A percentile compares a stretch with the other conserved stretches of the same genome.
These are phyloP conservation scores for Siphlonurus alternatus DNA, from an alignment of 2,888 invertebrate genomes.

Conservation along the genomic window DNA sequence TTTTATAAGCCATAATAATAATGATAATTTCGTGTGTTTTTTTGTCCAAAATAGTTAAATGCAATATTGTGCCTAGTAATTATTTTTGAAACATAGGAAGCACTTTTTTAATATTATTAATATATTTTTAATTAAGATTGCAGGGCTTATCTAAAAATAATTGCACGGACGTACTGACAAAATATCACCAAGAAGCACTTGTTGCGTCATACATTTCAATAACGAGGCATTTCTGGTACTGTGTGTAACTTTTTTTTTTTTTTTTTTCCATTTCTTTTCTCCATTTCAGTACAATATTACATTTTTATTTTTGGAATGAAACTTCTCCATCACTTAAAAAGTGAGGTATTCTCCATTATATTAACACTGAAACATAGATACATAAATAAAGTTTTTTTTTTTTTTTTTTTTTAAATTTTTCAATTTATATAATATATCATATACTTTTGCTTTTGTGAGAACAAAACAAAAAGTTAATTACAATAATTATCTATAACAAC, in stretches of 20 bases:
- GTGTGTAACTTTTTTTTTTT: neutral
- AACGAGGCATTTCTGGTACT: neutral
- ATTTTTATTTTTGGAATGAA: neutral
- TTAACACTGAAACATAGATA: neutral
- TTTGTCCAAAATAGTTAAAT: neutral
- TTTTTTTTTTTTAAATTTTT: neutral
- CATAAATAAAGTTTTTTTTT: neutral
- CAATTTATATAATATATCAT: neutral
- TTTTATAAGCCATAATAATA: too few relatives aligned
- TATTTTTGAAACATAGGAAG: neutral
- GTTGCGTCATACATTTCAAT: neutral
- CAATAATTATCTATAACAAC: neutral
- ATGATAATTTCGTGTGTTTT: neutral
- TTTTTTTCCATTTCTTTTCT: neutral
- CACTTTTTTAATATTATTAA: neutral
- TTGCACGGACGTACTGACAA: neutral
- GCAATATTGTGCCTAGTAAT: neutral
- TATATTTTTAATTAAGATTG: neutral
- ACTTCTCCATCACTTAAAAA: neutral
- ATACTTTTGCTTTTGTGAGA: neutral
- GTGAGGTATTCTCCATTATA: neutral
- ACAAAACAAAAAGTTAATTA: neutral
- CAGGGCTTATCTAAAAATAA: neutral
- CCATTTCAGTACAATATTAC: neutral
- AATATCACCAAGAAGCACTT: neutral